A percentile compares a stretch with the other conserved stretches of the same genome.
phyloP scores from a whole-genome alignment of 2,888 invertebrate species.

The Phymatocera aterrima region DNA sequence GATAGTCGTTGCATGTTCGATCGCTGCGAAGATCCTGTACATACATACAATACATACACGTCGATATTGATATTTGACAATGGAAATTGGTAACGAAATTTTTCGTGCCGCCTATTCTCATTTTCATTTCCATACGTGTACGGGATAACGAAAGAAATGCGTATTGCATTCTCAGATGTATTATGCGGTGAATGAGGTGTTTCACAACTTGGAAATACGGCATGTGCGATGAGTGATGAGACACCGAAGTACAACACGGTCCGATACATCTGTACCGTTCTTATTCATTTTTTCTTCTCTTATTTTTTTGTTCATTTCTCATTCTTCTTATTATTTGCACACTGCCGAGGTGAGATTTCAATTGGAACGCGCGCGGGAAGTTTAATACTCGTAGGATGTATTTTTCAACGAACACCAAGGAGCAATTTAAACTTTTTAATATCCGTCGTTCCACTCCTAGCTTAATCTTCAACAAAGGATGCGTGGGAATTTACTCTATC shows the following conservation, averaged over 20 bases:
- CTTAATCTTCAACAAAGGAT: conserved; percentile 40
- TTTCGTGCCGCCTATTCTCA: too few species aligned
- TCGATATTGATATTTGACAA: too few species aligned
- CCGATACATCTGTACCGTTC: conserved; percentile 1
- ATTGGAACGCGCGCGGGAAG: conserved; percentile 32
- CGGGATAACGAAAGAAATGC: too few species aligned
- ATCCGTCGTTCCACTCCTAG: conserved; percentile 39
- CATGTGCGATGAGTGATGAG: background rate
- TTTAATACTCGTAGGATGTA: conserved; percentile 35
- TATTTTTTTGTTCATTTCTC: background rate
- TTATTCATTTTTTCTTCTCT: background rate
- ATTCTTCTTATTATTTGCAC: background rate
- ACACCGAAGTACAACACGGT: background rate
- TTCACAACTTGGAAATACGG: background rate
- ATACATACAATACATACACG: too few species aligned
- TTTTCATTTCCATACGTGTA: too few species aligned
- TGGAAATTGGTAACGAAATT: too few species aligned
- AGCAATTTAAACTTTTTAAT: conserved; percentile 40
- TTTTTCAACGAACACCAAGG: conserved; percentile 34
- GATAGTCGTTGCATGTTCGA: background rate
- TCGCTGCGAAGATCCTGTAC: too few species aligned
- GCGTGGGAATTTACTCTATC: conserved; percentile 38
- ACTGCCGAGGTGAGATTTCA: conserved; percentile 29
- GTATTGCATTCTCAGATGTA: too few species aligned
- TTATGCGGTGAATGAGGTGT: background rate